These are phyloP conservation scores for Tetragonula clypearis DNA, from an alignment of 1,140 invertebrate genomes.

Conservation along the genomic window DNA sequence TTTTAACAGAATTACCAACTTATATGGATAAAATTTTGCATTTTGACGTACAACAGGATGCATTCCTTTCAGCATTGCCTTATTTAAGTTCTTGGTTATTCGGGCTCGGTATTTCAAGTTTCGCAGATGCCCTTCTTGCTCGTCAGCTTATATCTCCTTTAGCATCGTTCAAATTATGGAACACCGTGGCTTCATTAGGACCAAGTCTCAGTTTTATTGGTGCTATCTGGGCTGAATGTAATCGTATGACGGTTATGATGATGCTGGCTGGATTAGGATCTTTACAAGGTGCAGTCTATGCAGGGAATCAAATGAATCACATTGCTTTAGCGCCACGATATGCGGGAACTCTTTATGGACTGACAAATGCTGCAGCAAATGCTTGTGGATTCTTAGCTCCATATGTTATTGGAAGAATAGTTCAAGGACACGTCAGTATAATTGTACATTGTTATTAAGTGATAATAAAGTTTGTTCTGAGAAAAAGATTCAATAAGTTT, in stretches of 20 bases:
- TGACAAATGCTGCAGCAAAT: constrained; percentile 94
- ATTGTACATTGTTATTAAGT: not conserved
- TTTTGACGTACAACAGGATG: constrained; percentile 88
- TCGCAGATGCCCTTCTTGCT: constrained; percentile 87
- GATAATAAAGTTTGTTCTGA: not conserved
- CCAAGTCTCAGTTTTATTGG: constrained; percentile 89
- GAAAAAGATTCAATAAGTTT: constrained; percentile 21
- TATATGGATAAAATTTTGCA: constrained; percentile 97
- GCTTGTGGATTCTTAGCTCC: constrained; percentile 94
- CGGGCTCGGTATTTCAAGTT: constrained; percentile 86
- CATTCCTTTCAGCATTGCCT: constrained; percentile 77
- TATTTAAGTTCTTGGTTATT: constrained; percentile 84
- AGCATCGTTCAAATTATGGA: constrained; percentile 89
- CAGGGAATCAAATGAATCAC: constrained; percentile 94
- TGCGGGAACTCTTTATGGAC: constrained; percentile 93
- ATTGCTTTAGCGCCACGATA: constrained; percentile 92
- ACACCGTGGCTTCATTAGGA: constrained; percentile 87
- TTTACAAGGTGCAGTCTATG: constrained; percentile 88
- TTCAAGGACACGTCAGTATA: constrained; percentile 85
- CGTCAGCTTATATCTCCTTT: constrained; percentile 85
- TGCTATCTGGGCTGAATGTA: constrained; percentile 89
- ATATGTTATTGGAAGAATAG: constrained; percentile 88
- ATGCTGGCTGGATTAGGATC: constrained; percentile 88
- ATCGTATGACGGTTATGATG: constrained; percentile 86
- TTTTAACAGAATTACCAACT: constrained; percentile 95